Base-by-base conservation (phyloP, 30 jellyfish, hydroid and myxozoan genomes). In the Phacellophora camtschatica region DNA sequence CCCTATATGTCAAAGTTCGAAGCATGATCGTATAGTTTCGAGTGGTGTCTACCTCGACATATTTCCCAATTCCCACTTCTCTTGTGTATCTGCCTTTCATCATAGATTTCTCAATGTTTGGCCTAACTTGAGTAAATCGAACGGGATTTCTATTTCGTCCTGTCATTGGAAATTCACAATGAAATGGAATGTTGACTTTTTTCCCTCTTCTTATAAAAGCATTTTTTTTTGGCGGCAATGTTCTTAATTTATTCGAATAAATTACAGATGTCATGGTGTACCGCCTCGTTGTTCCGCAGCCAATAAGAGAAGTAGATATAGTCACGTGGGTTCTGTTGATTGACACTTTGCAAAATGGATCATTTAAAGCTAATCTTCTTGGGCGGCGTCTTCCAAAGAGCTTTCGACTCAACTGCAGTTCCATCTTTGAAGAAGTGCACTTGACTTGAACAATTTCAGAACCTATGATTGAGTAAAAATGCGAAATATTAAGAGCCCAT, bases 231-330 rank as follows among this genome's bases (percentile, higher is more conserved):
- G 95, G 85, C 7, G 82, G 84, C 48, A 66, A 35, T 22, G 84
- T 85, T 65, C 87, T 81, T 12, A 85, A 25, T 19, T 56, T 78
- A 67, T 92, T 92, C 23, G 95, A 48, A 54, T 85, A 92, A 1
- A 85, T 73, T 18, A 92, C 90, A 4, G 95, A 80, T 11, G 90
- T 43, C 46, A 49, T 22, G n/a, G 96, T 81, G 33, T 74, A 85
- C 20, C 33, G 33, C 16, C 51, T 71, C 53, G 43, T 79, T 13
- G 97, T 85, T 19, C 98, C 98, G 57, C 98, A 92, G 7, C 91
- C 85, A 57, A 58, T 80, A 13, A 85, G 77, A 27, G 59, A 36
- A 1, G 98, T 92, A 11, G 84, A 55, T 20, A 53, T 66, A 15
- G 61, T 42, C 18, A 92, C 65, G 61, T 92, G 98, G 0, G 98